Evolutionary conservation across 2,888 invertebrate genomes (phyloP).

Genomic region (Eupithecia dodoneata): DNA sequence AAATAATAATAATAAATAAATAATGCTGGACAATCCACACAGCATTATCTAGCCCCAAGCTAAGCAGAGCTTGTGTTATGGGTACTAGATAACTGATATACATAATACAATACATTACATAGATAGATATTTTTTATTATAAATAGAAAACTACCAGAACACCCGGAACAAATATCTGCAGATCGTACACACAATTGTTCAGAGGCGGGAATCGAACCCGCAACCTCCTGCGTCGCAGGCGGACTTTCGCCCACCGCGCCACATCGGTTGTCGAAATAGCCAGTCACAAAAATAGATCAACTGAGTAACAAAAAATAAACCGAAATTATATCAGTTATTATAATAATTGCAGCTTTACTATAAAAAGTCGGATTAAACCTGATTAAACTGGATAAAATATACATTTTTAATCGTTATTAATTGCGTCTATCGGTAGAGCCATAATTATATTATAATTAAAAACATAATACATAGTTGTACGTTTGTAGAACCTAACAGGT

Average conservation of each 20-base stretch:
- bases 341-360: background rate
- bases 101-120: too few species aligned
- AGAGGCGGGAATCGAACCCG: too few species aligned
- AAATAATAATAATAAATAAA: background rate
- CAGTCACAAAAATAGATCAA: background rate
- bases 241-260: too few species aligned
- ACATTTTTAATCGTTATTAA: constrained; percentile 9
- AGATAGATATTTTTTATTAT: too few species aligned
- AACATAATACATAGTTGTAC: background rate
- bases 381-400: background rate
- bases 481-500: background rate
- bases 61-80: too few species aligned
- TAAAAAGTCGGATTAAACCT: background rate
- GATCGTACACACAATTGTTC: too few species aligned
- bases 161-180: too few species aligned
- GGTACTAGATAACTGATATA: too few species aligned
- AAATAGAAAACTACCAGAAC: too few species aligned
- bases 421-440: constrained; percentile 1
- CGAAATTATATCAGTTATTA: constrained; percentile 6
- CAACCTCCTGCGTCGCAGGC: too few species aligned
- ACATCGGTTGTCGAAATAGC: background rate
- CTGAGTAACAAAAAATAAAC: background rate
- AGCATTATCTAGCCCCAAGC: too few species aligned
- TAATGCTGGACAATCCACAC: too few species aligned
- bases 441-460: constrained; percentile 9